These are phyloP conservation scores for Catalaphyllia jardinei DNA, from an alignment of 64 coral and sea anemone genomes.

Conservation along the genomic window DNA sequence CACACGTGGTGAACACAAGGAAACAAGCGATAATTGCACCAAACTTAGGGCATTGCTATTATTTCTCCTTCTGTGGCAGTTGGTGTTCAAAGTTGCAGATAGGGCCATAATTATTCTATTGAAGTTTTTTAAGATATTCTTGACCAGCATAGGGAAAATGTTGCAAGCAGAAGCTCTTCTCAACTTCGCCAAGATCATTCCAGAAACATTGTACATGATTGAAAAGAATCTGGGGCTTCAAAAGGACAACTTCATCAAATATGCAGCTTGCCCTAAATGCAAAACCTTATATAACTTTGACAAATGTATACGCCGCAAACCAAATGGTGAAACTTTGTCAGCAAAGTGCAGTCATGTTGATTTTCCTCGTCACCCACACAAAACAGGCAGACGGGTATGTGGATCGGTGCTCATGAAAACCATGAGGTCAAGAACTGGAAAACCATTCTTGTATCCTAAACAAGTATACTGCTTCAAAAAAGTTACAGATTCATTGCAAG, in stretches of 20 bases:
- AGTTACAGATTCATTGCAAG: neutral
- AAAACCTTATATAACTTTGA: constrained; percentile 11
- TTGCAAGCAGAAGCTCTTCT: neutral
- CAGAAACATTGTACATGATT: constrained; percentile 41
- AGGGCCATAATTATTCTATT: too few relatives aligned
- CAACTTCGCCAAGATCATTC: constrained; percentile 38
- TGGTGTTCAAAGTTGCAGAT: too few relatives aligned
- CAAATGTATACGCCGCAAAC: neutral
- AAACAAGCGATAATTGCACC: neutral
- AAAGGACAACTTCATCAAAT: constrained; percentile 49
- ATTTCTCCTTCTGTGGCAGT: neutral
- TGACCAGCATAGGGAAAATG: neutral
- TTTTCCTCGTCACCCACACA: constrained; percentile 39
- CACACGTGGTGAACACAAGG: neutral
- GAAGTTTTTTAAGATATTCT: too few relatives aligned
- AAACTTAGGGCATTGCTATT: constrained; percentile 19
- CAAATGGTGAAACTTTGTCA: neutral
- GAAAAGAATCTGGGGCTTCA: constrained; percentile 22
- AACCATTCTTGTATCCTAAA: constrained; percentile 33
- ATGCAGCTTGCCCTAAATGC: constrained; percentile 41
- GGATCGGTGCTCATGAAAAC: constrained; percentile 22
- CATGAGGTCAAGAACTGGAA: constrained; percentile 14
- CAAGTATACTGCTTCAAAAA: constrained; percentile 38
- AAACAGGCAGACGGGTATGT: constrained; percentile 19
- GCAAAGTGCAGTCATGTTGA: constrained; percentile 35